Evolutionary conservation across 2,888 invertebrate genomes (phyloP).

Genomic region (Drosophila meridiana): DNA sequence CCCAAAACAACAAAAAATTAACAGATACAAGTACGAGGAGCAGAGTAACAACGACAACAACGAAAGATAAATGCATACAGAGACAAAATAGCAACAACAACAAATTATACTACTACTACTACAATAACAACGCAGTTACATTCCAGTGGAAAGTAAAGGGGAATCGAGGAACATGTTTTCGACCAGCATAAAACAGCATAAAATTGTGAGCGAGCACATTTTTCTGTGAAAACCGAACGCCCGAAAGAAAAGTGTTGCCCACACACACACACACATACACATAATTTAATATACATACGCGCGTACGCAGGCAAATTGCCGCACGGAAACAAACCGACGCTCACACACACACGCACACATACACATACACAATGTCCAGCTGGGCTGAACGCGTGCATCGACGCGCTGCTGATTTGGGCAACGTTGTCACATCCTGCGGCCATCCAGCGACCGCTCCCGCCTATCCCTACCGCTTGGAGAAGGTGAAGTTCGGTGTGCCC

Average conservation of each 20-base stretch:
- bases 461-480: slow-evolving; percentile 93
- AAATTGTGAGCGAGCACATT: slow-evolving; percentile 72
- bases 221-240: slow-evolving; percentile 70
- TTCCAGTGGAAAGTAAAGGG: slow-evolving; percentile 66
- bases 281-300: slow-evolving; percentile 18
- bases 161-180: slow-evolving; percentile 60
- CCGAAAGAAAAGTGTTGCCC: slow-evolving; percentile 65
- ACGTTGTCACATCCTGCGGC: slow-evolving; percentile 96
- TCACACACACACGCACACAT: slow-evolving; percentile 31
- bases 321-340: slow-evolving; percentile 33
- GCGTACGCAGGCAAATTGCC: slow-evolving; percentile 45
- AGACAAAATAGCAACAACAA: slow-evolving; percentile 44
- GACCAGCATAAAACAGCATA: slow-evolving; percentile 70
- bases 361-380: slow-evolving; percentile 88
- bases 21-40: slow-evolving; percentile 37
- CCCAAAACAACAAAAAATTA: slow-evolving; percentile 50
- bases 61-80: slow-evolving; percentile 58
- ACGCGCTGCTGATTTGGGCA: slow-evolving; percentile 95
- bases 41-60: slow-evolving; percentile 39
- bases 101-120: slow-evolving; percentile 10
- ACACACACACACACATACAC: slow-evolving; percentile 26
- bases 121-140: slow-evolving; percentile 56
- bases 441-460: slow-evolving; percentile 90
- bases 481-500: slow-evolving; percentile 97
- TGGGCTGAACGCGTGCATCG: slow-evolving; percentile 97